Evolutionary conservation across 2,888 invertebrate species (phyloP).

Genomic region (Pharmacophagus antenor): DNA sequence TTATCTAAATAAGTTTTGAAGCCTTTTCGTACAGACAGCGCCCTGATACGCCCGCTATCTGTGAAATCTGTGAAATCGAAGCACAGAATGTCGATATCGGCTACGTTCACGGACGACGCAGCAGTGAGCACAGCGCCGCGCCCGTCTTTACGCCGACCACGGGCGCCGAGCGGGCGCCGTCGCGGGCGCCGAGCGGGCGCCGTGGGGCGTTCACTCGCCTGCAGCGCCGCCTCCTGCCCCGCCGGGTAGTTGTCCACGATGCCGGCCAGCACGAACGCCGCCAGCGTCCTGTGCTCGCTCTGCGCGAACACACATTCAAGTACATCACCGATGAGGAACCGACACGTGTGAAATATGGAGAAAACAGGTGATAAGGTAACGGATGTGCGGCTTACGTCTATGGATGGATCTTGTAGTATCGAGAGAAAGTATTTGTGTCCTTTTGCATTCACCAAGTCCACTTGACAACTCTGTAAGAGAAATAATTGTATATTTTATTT

Average conservation of each 20-base stretch:
- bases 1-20: too few species aligned
- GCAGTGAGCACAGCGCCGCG: slow-evolving; percentile 92
- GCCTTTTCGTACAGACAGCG: too few species aligned
- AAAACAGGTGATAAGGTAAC: neutral
- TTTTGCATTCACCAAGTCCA: slow-evolving; percentile 95
- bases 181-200: too few species aligned
- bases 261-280: slow-evolving; percentile 96
- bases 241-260: slow-evolving; percentile 94
- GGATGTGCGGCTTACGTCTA: slow-evolving; percentile 83
- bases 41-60: too few species aligned
- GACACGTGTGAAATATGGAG: neutral
- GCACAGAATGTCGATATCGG: slow-evolving; percentile 58
- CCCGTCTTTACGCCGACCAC: slow-evolving; percentile 98
- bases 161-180: slow-evolving; percentile 95
- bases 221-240: slow-evolving; percentile 93
- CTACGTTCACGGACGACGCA: slow-evolving; percentile 92
- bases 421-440: slow-evolving; percentile 97
- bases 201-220: slow-evolving; percentile 54
- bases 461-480: slow-evolving; percentile 91
- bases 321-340: neutral
- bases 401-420: slow-evolving; percentile 92
- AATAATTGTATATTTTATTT: slow-evolving; percentile 1
- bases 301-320: slow-evolving; percentile 46
- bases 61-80: too few species aligned
- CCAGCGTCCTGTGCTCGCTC: slow-evolving; percentile 93